Evolutionary conservation across 1,140 invertebrate genomes (phyloP).

Genomic region (Copidosoma floridanum): DNA sequence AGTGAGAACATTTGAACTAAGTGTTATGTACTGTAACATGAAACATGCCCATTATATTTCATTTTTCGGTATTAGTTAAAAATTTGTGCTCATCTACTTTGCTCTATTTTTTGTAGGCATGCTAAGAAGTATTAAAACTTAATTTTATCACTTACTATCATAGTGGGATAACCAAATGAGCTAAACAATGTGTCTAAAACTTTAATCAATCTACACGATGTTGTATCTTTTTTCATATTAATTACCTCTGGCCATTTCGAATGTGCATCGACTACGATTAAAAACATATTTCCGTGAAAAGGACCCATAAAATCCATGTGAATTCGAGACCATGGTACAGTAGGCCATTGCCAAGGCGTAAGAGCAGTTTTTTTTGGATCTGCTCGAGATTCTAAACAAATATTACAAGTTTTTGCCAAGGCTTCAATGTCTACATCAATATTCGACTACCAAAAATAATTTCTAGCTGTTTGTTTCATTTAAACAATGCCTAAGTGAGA

Average conservation of each 20-base stretch:
- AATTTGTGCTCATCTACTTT: too few species aligned
- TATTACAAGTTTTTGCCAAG: constrained; percentile 17
- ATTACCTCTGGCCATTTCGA: neutral
- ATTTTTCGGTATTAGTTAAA: too few species aligned
- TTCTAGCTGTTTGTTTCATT: constrained; percentile 49
- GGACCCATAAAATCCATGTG: neutral
- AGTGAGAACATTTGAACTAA: too few species aligned
- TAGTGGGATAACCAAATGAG: neutral
- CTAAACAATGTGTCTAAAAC: neutral
- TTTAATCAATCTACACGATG: neutral
- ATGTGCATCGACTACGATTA: neutral
- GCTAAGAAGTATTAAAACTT: too few species aligned
- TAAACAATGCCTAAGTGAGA: constrained; percentile 49
- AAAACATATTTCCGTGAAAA: neutral
- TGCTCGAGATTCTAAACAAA: constrained; percentile 30
- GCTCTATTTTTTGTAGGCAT: too few species aligned
- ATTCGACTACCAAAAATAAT: constrained; percentile 50
- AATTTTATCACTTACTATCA: too few species aligned
- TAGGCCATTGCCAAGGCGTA: neutral
- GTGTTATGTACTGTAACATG: too few species aligned
- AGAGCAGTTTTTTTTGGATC: neutral
- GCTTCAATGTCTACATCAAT: constrained; percentile 50
- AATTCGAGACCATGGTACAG: neutral
- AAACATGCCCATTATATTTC: too few species aligned
- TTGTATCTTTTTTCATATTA: neutral